phyloP scores from a whole-genome alignment of 2,113 vertebrate genomes.

The Phocoena sinus region DNA sequence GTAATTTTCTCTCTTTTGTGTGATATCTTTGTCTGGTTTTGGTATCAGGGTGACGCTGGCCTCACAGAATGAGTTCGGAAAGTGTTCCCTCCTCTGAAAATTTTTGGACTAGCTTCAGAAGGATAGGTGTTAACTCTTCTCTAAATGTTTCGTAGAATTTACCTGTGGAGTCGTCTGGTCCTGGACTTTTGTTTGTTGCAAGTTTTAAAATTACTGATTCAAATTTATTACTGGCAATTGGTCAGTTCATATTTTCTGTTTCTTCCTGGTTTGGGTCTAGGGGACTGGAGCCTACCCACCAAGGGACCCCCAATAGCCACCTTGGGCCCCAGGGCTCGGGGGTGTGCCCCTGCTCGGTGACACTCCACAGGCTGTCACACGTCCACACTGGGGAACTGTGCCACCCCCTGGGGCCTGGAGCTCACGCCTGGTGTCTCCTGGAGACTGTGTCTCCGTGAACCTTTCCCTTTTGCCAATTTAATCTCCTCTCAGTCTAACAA shows the following conservation, averaged over 20 bases:
- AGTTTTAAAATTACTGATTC: neutral
- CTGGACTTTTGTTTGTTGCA: neutral
- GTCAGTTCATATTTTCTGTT: neutral
- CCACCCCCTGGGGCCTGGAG: too few relatives aligned
- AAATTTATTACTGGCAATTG: neutral
- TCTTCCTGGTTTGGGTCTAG: neutral
- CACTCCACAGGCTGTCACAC: neutral
- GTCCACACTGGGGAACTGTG: neutral
- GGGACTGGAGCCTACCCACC: neutral
- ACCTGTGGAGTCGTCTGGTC: neutral
- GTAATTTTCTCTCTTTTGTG: neutral
- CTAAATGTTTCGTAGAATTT: neutral
- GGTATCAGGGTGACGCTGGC: neutral
- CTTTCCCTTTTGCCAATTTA: neutral
- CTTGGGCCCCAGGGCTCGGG: neutral
- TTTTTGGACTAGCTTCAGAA: neutral
- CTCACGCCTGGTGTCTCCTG: neutral
- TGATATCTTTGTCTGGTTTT: neutral
- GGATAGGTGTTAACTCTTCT: neutral
- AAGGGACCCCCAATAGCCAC: neutral
- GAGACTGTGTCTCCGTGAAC: neutral
- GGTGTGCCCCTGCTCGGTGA: fast-evolving
- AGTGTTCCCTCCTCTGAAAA: neutral
- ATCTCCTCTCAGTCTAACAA: neutral
- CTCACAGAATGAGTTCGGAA: neutral